Conservation (phyloP, 2,113 vertebrate genomes). For the Clarias magur region DNA sequence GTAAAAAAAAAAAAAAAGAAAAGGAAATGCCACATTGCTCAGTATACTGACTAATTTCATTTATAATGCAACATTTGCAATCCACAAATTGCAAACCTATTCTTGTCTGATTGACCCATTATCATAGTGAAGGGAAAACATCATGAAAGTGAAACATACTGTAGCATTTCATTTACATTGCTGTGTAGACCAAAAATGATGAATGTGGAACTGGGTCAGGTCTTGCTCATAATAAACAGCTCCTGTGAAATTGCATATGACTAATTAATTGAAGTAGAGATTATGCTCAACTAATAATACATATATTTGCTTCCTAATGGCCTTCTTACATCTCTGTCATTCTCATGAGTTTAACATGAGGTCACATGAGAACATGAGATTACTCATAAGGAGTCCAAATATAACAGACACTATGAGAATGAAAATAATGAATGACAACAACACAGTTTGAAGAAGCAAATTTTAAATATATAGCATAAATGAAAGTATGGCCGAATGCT, state of each 20-base stretch:
- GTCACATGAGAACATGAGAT: background rate
- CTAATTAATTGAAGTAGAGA: background rate
- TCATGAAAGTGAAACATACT: slow-evolving; percentile 10
- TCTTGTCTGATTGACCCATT: slow-evolving; percentile 58
- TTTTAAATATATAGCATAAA: background rate
- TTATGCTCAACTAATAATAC: too few species aligned
- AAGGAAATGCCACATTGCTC: slow-evolving; percentile 57
- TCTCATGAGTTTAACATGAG: background rate
- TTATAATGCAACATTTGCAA: slow-evolving; percentile 61
- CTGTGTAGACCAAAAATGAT: slow-evolving; percentile 60
- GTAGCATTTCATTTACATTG: slow-evolving; percentile 33
- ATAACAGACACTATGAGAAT: background rate
- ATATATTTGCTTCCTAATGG: background rate
- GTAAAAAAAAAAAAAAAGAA: slow-evolving; percentile 43
- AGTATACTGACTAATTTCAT: slow-evolving; percentile 67
- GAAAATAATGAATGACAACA: background rate
- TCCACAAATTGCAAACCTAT: slow-evolving; percentile 63
- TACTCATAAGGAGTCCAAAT: background rate
- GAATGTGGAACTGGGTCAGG: slow-evolving; percentile 67
- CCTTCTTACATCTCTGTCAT: background rate
- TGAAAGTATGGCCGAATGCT: background rate
- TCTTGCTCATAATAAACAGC: slow-evolving; percentile 8
- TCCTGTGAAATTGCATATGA: background rate
- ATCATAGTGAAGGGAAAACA: slow-evolving; percentile 56
- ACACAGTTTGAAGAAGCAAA: background rate